Conservation (phyloP, 1,140 invertebrate genomes). For the Diorhabda elongata region DNA sequence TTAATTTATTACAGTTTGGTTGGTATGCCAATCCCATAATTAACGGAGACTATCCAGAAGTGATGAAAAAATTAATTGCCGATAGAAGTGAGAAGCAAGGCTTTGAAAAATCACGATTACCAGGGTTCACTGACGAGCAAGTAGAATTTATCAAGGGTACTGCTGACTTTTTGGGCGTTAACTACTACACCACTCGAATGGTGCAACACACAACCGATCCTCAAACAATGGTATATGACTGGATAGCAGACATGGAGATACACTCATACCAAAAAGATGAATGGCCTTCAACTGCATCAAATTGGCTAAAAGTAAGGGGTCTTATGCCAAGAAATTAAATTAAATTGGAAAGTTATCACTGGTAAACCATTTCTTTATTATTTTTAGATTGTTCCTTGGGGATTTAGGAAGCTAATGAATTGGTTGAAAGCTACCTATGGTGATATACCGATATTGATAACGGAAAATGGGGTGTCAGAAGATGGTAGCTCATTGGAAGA, state of each 20-base stretch:
- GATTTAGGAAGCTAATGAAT: constrained; percentile 55
- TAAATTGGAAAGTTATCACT: too few species aligned
- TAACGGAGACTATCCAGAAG: constrained; percentile 53
- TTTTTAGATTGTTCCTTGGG: constrained; percentile 52
- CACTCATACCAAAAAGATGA: constrained; percentile 23
- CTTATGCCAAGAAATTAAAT: too few species aligned
- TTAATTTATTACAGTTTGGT: constrained; percentile 43
- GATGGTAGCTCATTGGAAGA: constrained; percentile 26
- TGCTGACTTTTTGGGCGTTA: constrained; percentile 34
- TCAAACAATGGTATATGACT: not conserved
- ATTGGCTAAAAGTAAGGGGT: constrained; percentile 25
- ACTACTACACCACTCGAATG: constrained; percentile 17
- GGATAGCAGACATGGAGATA: constrained; percentile 20
- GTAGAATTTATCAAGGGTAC: constrained; percentile 42
- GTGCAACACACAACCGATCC: not conserved
- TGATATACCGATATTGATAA: constrained; percentile 59
- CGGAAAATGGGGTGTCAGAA: constrained; percentile 64
- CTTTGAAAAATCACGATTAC: constrained; percentile 47
- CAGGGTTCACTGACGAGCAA: constrained; percentile 48
- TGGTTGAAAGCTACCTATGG: constrained; percentile 59
- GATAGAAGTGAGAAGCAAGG: constrained; percentile 48
- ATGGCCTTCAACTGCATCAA: constrained; percentile 25
- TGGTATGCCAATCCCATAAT: constrained; percentile 52
- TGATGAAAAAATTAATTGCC: constrained; percentile 47
- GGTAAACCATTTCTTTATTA: too few species aligned